These are phyloP conservation scores for Parazoanthus swiftii DNA, from an alignment of 92 coral and sea anemone genomes.

Conservation along the genomic window DNA sequence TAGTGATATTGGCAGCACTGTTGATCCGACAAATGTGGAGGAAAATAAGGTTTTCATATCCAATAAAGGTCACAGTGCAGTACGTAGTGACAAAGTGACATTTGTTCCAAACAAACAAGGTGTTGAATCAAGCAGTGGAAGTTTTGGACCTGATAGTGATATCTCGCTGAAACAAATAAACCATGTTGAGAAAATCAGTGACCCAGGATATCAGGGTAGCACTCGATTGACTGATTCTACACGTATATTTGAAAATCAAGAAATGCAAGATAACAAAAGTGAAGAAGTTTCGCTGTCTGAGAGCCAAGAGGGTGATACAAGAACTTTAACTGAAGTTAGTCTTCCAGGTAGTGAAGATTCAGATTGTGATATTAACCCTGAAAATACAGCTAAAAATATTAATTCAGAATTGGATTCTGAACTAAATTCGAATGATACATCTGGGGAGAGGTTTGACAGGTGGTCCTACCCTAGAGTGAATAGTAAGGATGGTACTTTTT, in stretches of 20 bases:
- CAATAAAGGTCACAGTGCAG: slow-evolving; percentile 1
- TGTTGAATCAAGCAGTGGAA: not conserved
- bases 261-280: slow-evolving; percentile 14
- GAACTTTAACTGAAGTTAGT: slow-evolving; percentile 14
- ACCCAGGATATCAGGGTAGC: not conserved
- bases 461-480: slow-evolving; percentile 30
- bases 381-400: not conserved
- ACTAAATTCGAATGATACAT: slow-evolving; percentile 6
- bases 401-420: not conserved
- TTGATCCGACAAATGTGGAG: not conserved
- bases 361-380: not conserved
- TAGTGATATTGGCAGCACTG: not conserved
- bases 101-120: not conserved
- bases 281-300: not conserved
- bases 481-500: slow-evolving; percentile 60
- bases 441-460: slow-evolving; percentile 15
- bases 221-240: not conserved
- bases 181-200: slow-evolving; percentile 1
- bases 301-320: slow-evolving; percentile 15
- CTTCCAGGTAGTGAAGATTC: slow-evolving; percentile 8
- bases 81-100: not conserved
- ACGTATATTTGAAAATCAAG: not conserved
- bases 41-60: not conserved
- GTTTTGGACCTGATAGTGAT: not conserved
- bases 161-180: not conserved